These are phyloP conservation scores for Sander vitreus DNA, from an alignment of 2,113 vertebrate genomes.

Conservation along the genomic window DNA sequence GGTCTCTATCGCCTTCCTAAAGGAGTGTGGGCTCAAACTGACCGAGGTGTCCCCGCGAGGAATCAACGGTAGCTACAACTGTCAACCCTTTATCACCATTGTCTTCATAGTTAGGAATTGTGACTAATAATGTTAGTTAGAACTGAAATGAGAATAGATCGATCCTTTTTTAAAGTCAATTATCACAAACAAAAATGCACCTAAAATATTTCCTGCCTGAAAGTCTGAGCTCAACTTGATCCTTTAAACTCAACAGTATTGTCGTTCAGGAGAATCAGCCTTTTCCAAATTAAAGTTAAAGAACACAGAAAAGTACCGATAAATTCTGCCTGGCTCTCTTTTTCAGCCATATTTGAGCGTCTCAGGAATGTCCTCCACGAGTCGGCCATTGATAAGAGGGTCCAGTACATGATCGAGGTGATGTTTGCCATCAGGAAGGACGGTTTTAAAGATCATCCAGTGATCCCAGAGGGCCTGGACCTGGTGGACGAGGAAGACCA, in stretches of 20 bases:
- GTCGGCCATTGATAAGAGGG: conserved; percentile 97
- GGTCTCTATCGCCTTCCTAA: conserved; percentile 96
- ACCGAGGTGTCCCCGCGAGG: conserved; percentile 96
- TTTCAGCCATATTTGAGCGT: conserved; percentile 96
- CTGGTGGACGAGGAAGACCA: conserved; percentile 98
- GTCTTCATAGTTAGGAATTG: neutral
- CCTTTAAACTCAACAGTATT: neutral
- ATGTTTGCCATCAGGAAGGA: conserved; percentile 99
- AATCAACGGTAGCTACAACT: conserved; percentile 88
- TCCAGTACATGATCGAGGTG: conserved; percentile 99
- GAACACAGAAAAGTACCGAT: too few relatives aligned
- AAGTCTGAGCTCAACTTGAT: neutral
- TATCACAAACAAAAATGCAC: neutral
- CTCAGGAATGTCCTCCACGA: conserved; percentile 97
- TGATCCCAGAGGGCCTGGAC: conserved; percentile 93
- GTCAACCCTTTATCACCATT: neutral
- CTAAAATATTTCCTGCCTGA: neutral
- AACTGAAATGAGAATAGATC: too few relatives aligned
- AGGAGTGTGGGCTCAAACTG: conserved; percentile 97
- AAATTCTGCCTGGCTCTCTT: neutral
- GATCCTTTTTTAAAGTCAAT: too few relatives aligned
- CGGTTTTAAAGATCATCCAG: conserved; percentile 97
- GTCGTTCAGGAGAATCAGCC: neutral
- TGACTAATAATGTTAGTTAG: neutral
- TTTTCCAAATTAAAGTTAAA: neutral